Evolutionary conservation across 2,888 invertebrate species (phyloP).

Genomic region (Harpalus rubripes): DNA sequence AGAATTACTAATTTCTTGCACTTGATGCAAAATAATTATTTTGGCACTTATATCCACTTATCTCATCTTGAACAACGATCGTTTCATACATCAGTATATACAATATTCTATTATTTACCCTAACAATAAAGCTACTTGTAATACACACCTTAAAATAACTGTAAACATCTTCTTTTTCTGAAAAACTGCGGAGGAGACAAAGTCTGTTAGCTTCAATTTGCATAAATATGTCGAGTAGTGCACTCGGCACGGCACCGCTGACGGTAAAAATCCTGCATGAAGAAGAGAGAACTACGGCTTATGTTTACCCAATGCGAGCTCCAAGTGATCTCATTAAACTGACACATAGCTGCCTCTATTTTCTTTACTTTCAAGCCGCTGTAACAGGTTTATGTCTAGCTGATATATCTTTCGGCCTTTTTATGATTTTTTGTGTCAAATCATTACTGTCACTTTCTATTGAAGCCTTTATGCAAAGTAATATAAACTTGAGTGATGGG

Average conservation of each 20-base stretch:
- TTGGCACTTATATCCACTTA: too few species aligned
- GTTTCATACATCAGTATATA: too few species aligned
- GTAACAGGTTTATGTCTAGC: conserved; percentile 47
- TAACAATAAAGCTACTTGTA: too few species aligned
- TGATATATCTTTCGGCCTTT: conserved; percentile 38
- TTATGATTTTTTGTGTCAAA: conserved; percentile 48
- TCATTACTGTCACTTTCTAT: conserved; percentile 63
- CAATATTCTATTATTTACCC: too few species aligned
- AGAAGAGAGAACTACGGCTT: conserved; percentile 39
- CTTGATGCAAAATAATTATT: too few species aligned
- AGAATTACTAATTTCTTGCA: too few species aligned
- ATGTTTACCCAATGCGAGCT: conserved; percentile 33
- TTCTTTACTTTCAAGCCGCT: conserved; percentile 42
- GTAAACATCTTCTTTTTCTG: not conserved
- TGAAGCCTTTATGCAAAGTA: conserved; percentile 35
- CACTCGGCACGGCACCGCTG: conserved; percentile 15
- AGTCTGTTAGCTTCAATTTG: conserved; percentile 52
- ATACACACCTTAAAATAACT: too few species aligned
- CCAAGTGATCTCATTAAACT: conserved; percentile 60
- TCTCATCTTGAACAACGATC: too few species aligned
- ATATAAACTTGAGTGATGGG: conserved; percentile 53
- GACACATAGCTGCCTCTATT: conserved; percentile 51
- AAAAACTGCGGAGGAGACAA: not conserved
- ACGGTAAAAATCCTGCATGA: conserved; percentile 37
- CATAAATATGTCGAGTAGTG: conserved; percentile 64